Conservation (phyloP, 1,140 invertebrate genomes). For the Pseudomyrmex cubaensis region DNA sequence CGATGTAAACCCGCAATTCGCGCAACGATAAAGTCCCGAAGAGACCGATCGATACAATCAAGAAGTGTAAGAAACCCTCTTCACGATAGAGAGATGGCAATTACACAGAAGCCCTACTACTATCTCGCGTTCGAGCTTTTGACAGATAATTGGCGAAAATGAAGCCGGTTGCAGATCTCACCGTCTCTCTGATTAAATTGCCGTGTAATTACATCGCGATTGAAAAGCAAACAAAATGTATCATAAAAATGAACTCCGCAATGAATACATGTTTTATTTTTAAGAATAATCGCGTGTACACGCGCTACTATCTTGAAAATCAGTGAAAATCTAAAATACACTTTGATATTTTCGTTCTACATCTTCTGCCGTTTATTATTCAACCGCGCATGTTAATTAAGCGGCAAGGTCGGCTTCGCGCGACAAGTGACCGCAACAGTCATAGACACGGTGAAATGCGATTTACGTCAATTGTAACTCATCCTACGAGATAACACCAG, state of each 20-base stretch:
- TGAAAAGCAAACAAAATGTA: too few species aligned
- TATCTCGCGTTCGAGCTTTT: constrained; percentile 18
- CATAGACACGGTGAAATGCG: not conserved
- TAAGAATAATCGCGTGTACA: not conserved
- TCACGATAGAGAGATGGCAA: not conserved
- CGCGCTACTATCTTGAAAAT: too few species aligned
- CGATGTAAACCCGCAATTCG: not conserved
- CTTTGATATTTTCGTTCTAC: not conserved
- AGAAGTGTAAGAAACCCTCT: not conserved
- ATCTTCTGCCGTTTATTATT: not conserved
- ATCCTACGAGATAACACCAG: not conserved
- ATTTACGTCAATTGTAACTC: constrained; percentile 32
- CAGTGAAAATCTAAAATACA: not conserved
- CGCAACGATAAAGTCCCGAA: not conserved
- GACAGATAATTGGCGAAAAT: constrained; percentile 26
- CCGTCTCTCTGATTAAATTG: not conserved
- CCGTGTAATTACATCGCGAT: constrained; percentile 3
- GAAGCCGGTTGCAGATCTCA: not conserved
- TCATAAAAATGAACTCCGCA: too few species aligned
- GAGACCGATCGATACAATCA: constrained; percentile 1
- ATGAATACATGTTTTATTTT: too few species aligned
- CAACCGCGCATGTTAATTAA: not conserved
- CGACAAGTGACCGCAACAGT: constrained; percentile 14
- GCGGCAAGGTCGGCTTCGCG: not conserved
- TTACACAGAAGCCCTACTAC: constrained; percentile 2